Conservation (phyloP, 2,797 vertebrate genomes). For the Eupleurogrammus muticus region DNA sequence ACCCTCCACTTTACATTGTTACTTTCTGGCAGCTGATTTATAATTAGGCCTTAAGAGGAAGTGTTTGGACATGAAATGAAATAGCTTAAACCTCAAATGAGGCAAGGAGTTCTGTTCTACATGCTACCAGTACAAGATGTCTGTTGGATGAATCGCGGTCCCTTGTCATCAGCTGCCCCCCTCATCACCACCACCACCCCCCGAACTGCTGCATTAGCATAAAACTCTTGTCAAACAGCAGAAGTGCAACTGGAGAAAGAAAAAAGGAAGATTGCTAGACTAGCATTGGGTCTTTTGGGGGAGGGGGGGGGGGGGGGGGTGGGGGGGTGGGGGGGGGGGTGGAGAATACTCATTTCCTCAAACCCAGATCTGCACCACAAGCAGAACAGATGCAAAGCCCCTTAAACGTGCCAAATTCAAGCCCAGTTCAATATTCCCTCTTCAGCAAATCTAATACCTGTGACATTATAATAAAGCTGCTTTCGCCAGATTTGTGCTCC, state of each 20-base stretch:
- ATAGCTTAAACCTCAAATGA: conserved; percentile 66
- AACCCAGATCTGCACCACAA: conserved; percentile 80
- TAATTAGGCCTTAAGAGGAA: conserved; percentile 71
- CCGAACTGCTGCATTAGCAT: conserved; percentile 73
- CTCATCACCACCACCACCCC: conserved; percentile 4
- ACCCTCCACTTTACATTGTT: conserved; percentile 55
- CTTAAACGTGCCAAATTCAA: conserved; percentile 70
- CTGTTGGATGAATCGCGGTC: conserved; percentile 53
- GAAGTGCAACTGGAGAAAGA: conserved; percentile 45
- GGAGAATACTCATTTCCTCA: conserved; percentile 63
- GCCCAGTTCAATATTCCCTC: conserved; percentile 81
- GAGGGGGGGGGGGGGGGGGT: background rate
- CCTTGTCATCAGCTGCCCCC: conserved; percentile 52
- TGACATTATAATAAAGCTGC: conserved; percentile 83
- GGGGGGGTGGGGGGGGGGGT: background rate
- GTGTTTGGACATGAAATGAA: conserved; percentile 61
- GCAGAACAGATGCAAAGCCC: conserved; percentile 70
- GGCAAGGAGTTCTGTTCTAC: conserved; percentile 65
- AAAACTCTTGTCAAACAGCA: conserved; percentile 72
- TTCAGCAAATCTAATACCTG: conserved; percentile 85
- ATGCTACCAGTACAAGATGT: conserved; percentile 60
- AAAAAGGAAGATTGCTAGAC: conserved; percentile 42
- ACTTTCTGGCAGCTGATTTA: conserved; percentile 59
- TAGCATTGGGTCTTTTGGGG: conserved; percentile 28
- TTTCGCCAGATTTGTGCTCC: conserved; percentile 65